phyloP scores from a whole-genome alignment of 2,888 invertebrate species.

The Amblyjoppa proteus region DNA sequence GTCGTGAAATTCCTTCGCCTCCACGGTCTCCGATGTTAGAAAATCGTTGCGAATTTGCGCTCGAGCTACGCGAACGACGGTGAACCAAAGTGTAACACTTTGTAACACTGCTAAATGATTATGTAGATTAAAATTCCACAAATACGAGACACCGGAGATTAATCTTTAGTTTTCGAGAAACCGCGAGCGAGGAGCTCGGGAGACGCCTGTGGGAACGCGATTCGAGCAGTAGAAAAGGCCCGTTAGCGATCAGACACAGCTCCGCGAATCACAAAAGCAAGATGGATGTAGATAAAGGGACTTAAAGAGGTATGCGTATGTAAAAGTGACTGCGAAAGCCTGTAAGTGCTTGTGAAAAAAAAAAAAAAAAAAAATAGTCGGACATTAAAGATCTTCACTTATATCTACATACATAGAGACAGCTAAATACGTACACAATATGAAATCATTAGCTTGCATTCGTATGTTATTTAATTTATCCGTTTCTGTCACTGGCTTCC shows the following conservation, averaged over 20 bases:
- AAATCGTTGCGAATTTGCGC: slow-evolving; percentile 65
- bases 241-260: slow-evolving; percentile 37
- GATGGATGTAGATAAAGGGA: not conserved
- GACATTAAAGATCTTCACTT: too few species aligned
- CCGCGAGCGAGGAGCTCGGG: not conserved
- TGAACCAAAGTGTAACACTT: slow-evolving; percentile 42
- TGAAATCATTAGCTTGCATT: too few species aligned
- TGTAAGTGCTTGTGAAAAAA: too few species aligned
- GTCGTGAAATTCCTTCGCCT: slow-evolving; percentile 65
- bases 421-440: too few species aligned
- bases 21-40: slow-evolving; percentile 55
- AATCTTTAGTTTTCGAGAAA: slow-evolving; percentile 48
- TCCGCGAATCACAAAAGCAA: not conserved
- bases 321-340: too few species aligned
- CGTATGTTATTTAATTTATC: too few species aligned
- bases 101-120: slow-evolving; percentile 58
- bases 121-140: slow-evolving; percentile 65
- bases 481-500: too few species aligned
- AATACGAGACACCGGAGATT: slow-evolving; percentile 54
- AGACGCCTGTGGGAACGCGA: not conserved
- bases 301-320: too few species aligned
- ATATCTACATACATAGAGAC: too few species aligned
- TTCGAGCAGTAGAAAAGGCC: slow-evolving; percentile 51
- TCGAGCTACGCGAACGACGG: slow-evolving; percentile 40
- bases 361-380: too few species aligned